phyloP scores from a whole-genome alignment of 2,797 vertebrate species.

The Aeoliscus strigatus region DNA sequence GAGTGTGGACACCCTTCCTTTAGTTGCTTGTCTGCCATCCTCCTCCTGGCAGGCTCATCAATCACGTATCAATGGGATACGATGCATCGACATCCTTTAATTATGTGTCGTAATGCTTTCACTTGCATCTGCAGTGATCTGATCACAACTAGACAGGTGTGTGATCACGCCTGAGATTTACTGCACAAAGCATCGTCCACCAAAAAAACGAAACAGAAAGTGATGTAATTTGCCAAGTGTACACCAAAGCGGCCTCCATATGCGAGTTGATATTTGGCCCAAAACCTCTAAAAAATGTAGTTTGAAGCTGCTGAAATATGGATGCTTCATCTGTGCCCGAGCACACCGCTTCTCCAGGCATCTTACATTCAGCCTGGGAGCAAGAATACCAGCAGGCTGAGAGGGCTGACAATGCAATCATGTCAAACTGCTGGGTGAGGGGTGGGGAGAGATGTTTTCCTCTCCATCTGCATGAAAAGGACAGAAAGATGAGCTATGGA shows the following conservation, averaged over 20 bases:
- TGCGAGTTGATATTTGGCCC: conserved; percentile 32
- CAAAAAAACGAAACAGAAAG: no score
- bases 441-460: conserved; percentile 30
- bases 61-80: no score
- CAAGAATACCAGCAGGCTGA: conserved; percentile 23
- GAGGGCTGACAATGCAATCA: conserved; percentile 45
- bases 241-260: conserved; percentile 32
- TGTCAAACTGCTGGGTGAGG: conserved; percentile 43
- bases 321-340: conserved; percentile 36
- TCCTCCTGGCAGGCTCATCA: no score
- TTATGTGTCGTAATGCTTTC: no score
- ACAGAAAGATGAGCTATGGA: conserved; percentile 57
- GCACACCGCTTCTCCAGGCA: conserved; percentile 27
- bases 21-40: no score
- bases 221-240: conserved; percentile 20
- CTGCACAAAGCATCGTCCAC: no score
- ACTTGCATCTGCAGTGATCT: no score
- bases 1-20: no score
- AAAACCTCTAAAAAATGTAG: conserved; percentile 58
- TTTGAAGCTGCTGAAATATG: conserved; percentile 53
- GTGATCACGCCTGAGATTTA: no score
- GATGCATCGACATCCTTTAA: no score
- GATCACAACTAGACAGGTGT: no score
- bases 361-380: conserved; percentile 24
- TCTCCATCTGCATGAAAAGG: conserved; percentile 48